Evolutionary conservation across 1,140 invertebrate species (phyloP).

Genomic region (Zaprionus africanus): DNA sequence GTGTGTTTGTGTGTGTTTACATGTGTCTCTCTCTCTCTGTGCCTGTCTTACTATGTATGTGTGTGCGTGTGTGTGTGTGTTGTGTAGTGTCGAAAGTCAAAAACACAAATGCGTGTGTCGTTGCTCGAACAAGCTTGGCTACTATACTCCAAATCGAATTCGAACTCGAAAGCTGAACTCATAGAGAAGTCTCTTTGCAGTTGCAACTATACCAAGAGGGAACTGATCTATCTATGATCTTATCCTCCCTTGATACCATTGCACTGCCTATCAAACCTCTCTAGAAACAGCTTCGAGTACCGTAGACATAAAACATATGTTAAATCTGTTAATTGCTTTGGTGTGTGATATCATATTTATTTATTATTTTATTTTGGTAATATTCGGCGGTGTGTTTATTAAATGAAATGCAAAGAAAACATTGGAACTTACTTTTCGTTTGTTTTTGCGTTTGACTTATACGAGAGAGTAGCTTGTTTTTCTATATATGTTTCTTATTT

Average conservation of each 20-base stretch:
- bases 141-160: conserved; percentile 5
- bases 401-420: conserved; percentile 64
- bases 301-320: neutral
- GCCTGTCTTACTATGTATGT: neutral
- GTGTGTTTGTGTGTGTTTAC: conserved; percentile 20
- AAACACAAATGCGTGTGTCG: conserved; percentile 29
- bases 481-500: conserved; percentile 42
- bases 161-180: neutral
- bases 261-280: neutral
- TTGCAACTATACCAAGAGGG: neutral
- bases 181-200: neutral
- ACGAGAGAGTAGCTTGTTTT: conserved; percentile 52
- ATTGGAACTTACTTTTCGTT: conserved; percentile 80
- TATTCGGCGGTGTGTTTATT: conserved; percentile 40
- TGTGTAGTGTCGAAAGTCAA: conserved; percentile 33
- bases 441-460: conserved; percentile 76
- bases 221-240: neutral
- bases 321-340: conserved; percentile 6
- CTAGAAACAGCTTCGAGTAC: neutral
- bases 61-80: conserved; percentile 32
- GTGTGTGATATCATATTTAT: conserved; percentile 8
- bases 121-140: conserved; percentile 23
- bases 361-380: conserved; percentile 11
- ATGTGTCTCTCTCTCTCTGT: no score
- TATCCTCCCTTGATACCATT: neutral